Evolutionary conservation across 2,888 invertebrate genomes (phyloP).

Genomic region (Ectemnius continuus): DNA sequence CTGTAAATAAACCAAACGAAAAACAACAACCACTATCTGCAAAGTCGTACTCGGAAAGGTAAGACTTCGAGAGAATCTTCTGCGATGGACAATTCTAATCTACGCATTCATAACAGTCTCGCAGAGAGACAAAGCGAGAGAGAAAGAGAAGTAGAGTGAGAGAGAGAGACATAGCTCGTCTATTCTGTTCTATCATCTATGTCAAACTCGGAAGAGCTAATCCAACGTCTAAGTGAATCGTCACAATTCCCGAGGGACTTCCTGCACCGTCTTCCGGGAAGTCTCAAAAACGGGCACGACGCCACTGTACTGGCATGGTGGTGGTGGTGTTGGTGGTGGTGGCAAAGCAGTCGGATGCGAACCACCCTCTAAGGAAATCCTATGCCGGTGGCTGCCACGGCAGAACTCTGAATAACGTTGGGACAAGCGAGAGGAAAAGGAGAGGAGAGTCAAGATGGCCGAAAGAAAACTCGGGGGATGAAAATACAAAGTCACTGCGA

Average conservation of each 20-base stretch:
- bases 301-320: background rate
- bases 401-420: slow-evolving; percentile 1
- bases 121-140: background rate
- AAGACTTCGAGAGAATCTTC: background rate
- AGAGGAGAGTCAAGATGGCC: background rate
- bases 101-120: slow-evolving; percentile 17
- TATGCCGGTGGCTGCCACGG: background rate
- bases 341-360: slow-evolving; percentile 1
- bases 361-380: slow-evolving; percentile 9
- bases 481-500: too few species aligned
- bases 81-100: slow-evolving; percentile 4
- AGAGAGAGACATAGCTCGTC: background rate
- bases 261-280: background rate
- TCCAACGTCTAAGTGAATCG: slow-evolving; percentile 1
- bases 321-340: too few species aligned
- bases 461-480: background rate
- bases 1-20: background rate
- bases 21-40: background rate
- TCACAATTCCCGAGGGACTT: background rate
- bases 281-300: background rate
- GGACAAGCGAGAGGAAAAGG: background rate
- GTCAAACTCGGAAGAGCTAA: slow-evolving; percentile 1
- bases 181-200: slow-evolving; percentile 6
- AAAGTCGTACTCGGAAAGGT: background rate
- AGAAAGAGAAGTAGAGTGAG: background rate